Evolutionary conservation across 2,113 vertebrate genomes (phyloP).

Genomic region (Sinocyclocheilus anophthalmus): DNA sequence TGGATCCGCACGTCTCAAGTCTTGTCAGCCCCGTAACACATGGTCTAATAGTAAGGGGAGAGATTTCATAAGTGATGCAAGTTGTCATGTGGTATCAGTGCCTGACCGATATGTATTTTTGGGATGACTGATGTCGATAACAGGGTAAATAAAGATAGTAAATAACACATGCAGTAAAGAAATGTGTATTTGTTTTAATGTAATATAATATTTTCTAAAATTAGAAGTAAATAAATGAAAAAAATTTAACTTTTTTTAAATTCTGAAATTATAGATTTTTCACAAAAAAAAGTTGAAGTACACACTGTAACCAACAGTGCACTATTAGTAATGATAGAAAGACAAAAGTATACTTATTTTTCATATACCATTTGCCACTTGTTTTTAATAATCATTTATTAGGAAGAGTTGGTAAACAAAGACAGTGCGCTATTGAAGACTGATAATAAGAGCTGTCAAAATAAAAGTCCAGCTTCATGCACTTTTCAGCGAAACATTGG

Average conservation of each 20-base stretch:
- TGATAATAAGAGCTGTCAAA: background rate
- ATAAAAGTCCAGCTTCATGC: background rate
- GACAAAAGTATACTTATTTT: too few species aligned
- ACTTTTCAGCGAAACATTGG: background rate
- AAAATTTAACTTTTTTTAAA: too few species aligned
- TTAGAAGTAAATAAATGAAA: background rate
- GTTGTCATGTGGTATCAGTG: background rate
- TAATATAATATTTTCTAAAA: background rate
- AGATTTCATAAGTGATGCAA: background rate
- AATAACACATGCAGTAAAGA: background rate
- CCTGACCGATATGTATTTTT: background rate
- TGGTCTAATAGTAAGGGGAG: too few species aligned
- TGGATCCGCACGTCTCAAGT: too few species aligned
- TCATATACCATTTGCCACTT: too few species aligned
- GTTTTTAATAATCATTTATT: too few species aligned
- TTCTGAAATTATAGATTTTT: too few species aligned
- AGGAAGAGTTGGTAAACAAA: background rate
- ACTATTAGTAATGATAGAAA: too few species aligned
- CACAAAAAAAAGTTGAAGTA: too few species aligned
- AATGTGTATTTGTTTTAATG: background rate
- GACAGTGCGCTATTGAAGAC: background rate
- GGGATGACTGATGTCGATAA: background rate
- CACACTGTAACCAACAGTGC: too few species aligned
- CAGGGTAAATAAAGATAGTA: background rate
- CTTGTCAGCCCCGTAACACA: too few species aligned